Evolutionary conservation across 2,888 invertebrate species (phyloP), one percentile per base, ranked within the genome.

Genomic region (Ferdinandea cuprea): DNA sequence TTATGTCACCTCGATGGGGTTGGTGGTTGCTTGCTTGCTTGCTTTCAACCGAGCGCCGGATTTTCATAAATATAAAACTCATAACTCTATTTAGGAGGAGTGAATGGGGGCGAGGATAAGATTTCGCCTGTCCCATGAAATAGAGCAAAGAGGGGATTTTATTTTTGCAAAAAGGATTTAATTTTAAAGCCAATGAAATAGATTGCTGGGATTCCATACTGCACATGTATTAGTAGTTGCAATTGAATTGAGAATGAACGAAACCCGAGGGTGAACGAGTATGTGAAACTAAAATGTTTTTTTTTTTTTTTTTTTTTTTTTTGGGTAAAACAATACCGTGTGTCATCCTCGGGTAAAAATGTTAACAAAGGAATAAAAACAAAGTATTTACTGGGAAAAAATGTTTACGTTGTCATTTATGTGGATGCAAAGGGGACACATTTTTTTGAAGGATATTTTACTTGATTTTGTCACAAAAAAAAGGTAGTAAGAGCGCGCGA

Each of bases 1-100:
- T 72, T 78, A 72, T 79, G 68, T 61, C 73, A 68, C 46, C 66
- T 65, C 58, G 21, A 15, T 8, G 19, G 15, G 30, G 11, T 8
- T 7, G 30, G 35, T 35, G 6, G 17, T 9, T 25, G 8, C 50
- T n/a, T n/a, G n/a, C n/a, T n/a, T n/a, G n/a, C n/a, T n/a, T 4
- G 3, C 50, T n/a, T 15, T 25, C 8, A 50, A 9, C 13, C 28
- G 28, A 30, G 25, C 9, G 7, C 46, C 15, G 72, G 59, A 66
- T 73, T 79, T 79, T 59, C 65, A 66, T 66, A 78, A 71, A 58
- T 54, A 66, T 40, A 52, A 54, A 66, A 28, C 35, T 63, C 73
- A 63, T 61, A 56, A 79, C 50, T 78, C 72, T 72, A 44, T 58
- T 15, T 21, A 65, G 78, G n/a, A n/a, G n/a, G n/a, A n/a, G n/a